These are phyloP conservation scores for Rattus rattus DNA, from an alignment of 2,113 vertebrate species.

Conservation along the genomic window DNA sequence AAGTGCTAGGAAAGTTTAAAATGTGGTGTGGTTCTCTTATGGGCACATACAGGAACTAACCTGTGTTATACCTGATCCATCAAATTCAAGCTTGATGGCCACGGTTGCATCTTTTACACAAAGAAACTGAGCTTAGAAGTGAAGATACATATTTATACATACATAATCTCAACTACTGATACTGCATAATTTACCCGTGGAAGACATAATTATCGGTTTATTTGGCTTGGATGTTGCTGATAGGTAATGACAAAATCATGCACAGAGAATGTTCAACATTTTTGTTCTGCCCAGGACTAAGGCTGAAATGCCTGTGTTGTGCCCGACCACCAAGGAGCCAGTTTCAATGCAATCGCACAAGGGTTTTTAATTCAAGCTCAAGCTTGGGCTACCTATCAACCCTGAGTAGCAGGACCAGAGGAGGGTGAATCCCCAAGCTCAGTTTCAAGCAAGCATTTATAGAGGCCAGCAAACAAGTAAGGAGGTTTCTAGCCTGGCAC, in stretches of 20 bases:
- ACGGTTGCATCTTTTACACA: background rate
- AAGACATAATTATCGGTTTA: background rate
- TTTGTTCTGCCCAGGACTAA: background rate
- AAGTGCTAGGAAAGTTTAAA: background rate
- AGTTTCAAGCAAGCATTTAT: too few species aligned
- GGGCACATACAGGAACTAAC: background rate
- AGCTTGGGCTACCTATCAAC: too few species aligned
- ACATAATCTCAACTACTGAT: background rate
- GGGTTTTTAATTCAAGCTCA: too few species aligned
- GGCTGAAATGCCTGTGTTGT: background rate
- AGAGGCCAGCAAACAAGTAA: too few species aligned
- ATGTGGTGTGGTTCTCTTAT: background rate
- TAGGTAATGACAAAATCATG: background rate
- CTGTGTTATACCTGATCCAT: background rate
- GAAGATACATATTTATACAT: background rate
- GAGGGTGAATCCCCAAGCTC: too few species aligned
- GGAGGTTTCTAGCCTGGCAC: too few species aligned
- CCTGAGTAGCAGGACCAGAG: too few species aligned
- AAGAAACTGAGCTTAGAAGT: constrained; percentile 2
- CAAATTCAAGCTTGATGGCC: background rate
- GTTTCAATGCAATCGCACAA: too few species aligned
- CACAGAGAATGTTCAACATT: background rate
- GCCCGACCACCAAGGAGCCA: too few species aligned
- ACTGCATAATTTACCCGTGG: background rate
- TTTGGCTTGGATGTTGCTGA: constrained; percentile 5